phyloP scores from a whole-genome alignment of 2,797 vertebrate species.

The Neomorphus geoffroyi region DNA sequence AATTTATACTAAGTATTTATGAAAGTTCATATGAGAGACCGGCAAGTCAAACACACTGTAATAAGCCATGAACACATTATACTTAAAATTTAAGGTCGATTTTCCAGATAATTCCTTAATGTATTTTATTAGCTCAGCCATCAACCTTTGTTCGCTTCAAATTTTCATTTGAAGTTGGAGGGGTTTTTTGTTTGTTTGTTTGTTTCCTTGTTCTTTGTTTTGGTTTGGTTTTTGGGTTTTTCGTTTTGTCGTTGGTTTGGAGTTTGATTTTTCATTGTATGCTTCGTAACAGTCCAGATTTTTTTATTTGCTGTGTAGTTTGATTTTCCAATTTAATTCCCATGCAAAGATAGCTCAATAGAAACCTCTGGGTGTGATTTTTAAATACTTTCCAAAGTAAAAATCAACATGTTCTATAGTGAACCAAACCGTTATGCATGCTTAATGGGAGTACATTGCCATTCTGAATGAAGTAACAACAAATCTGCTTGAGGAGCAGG shows the following conservation, averaged over 20 bases:
- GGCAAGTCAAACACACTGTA: not conserved
- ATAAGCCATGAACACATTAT: not conserved
- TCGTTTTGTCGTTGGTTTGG: too few relatives aligned
- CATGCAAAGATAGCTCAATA: not conserved
- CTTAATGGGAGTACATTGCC: not conserved
- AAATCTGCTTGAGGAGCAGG: not conserved
- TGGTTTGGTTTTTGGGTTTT: too few relatives aligned
- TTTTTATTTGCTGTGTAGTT: not conserved
- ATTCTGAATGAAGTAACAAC: not conserved
- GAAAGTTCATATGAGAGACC: not conserved
- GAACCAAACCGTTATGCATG: not conserved
- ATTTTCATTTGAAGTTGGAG: not conserved
- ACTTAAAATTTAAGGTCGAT: not conserved
- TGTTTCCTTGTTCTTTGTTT: too few relatives aligned
- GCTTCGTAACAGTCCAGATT: not conserved
- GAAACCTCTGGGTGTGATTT: not conserved
- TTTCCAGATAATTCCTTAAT: not conserved
- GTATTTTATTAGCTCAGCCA: not conserved
- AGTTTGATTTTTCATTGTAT: not conserved
- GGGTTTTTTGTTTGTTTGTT: too few relatives aligned
- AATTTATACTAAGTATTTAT: not conserved
- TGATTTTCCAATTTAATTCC: not conserved
- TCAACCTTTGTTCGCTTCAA: not conserved
- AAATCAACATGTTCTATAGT: not conserved
- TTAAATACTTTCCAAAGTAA: slow-evolving; percentile 16